Base-by-base conservation (phyloP, 2,113 vertebrate genomes). In the Octodon degus region DNA sequence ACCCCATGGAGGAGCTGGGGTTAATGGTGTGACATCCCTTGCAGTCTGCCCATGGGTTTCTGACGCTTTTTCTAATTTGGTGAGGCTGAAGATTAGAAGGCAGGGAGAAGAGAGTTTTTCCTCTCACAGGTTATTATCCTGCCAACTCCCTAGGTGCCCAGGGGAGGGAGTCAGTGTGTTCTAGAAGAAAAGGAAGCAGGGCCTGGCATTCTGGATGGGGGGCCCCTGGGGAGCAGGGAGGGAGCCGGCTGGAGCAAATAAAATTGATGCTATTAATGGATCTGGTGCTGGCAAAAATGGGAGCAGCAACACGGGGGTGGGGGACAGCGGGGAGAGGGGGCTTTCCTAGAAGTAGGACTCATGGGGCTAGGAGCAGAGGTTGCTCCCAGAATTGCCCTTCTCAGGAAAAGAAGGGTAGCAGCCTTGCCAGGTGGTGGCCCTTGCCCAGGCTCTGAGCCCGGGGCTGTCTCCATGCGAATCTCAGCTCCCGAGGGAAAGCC, bases 121-220 rank as follows among this genome's bases (percentile, higher is more conserved):
- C 97, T 97, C 97, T 94, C 93, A 0, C 68, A 97, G 97, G 97
- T 98, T 97, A 98, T 98, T 98, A 98, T 97, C 96, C 97, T 97
- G 97, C 97, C 96, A 97, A 74, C 96, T 98, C 97, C 97, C 97
- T 2, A 0, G 91, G 97, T 24, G 43, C 97, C 97, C 90, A 72
- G 96, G 97, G 96, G 97, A 98, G 97, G 94, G 97, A 97, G 95
- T 95, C 97, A 83, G 62, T 67, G 1, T 96, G 95, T 96, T 98
- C 96, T 95, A 95, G 97, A 97, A 97, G 97, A 96, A 96, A 94
- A 97, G 95, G 97, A 97, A 97, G 97, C 97, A 96, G 92, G 96
- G 88, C 87, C 96, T 96, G 96, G 97, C 96, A 95, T 95, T 97
- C 96, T 97, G 97, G 95, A 97, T 97, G 76, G 10, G 72, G 93